A percentile compares a stretch with the other conserved stretches of the same genome.
phyloP scores from a whole-genome alignment of 2,797 vertebrate species.

The Gallirallus australis region DNA sequence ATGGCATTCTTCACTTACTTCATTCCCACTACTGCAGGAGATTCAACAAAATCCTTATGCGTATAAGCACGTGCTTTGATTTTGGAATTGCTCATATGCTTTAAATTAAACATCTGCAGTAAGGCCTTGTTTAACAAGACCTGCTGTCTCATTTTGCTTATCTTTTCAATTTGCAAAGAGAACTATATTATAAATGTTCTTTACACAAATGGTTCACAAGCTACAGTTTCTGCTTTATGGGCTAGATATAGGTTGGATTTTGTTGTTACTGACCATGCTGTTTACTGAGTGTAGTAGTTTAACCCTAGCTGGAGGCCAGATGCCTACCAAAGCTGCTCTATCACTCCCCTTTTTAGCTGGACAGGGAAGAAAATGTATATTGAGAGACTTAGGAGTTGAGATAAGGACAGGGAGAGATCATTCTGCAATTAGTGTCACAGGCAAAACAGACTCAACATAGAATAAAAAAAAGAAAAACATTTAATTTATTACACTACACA shows the following conservation, averaged over 20 bases:
- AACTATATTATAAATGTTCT: background rate
- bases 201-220: background rate
- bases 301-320: too few relatives aligned
- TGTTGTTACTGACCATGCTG: background rate
- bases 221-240: background rate
- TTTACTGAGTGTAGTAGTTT: background rate
- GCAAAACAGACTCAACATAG: too few relatives aligned
- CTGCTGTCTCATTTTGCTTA: background rate
- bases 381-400: too few relatives aligned
- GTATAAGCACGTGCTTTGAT: background rate
- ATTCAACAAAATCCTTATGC: background rate
- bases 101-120: background rate
- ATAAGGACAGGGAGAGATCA: too few relatives aligned
- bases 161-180: background rate
- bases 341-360: too few relatives aligned
- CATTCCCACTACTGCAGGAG: background rate
- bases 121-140: background rate
- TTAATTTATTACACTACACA: too few relatives aligned
- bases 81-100: background rate
- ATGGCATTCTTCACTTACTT: conserved; percentile 30
- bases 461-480: too few relatives aligned
- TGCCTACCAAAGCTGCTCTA: too few relatives aligned
- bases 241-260: background rate
- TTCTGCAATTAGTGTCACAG: too few relatives aligned
- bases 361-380: too few relatives aligned